These are phyloP conservation scores for Acromyrmex echinatior DNA, from an alignment of 1,140 invertebrate genomes.

Conservation along the genomic window DNA sequence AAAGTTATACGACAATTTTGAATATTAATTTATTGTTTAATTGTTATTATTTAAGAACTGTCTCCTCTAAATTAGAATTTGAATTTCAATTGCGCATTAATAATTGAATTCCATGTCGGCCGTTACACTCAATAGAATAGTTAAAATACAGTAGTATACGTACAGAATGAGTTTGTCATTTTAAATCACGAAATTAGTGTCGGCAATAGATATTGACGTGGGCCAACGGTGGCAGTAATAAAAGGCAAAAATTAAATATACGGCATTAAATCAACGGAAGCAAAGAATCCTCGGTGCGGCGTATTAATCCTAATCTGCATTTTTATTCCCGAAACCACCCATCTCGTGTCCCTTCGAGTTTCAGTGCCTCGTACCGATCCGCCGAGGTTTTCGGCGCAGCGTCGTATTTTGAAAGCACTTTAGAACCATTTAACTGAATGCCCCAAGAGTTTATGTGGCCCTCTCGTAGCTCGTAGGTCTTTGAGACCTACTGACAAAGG, in stretches of 20 bases:
- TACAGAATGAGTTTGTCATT: slow-evolving; percentile 3
- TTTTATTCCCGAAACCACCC: slow-evolving; percentile 75
- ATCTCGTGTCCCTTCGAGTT: slow-evolving; percentile 44
- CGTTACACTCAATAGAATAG: background rate
- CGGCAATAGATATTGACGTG: slow-evolving; percentile 38
- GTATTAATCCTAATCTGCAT: slow-evolving; percentile 78
- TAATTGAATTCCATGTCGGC: background rate
- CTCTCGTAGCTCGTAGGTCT: slow-evolving; percentile 68
- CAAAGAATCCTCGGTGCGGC: slow-evolving; percentile 66
- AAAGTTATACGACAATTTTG: background rate
- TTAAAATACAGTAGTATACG: background rate
- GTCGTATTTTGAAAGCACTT: slow-evolving; percentile 79
- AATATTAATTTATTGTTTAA: background rate
- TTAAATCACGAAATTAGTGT: slow-evolving; percentile 59
- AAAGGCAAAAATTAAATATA: slow-evolving; percentile 60
- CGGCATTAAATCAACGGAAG: slow-evolving; percentile 72
- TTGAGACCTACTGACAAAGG: slow-evolving; percentile 73
- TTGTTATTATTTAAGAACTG: background rate
- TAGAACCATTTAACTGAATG: slow-evolving; percentile 79
- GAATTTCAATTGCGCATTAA: background rate
- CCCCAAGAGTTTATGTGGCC: slow-evolving; percentile 77
- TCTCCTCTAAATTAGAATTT: slow-evolving; percentile 5
- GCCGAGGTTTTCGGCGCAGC: slow-evolving; percentile 64
- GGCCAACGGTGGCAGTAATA: slow-evolving; percentile 29
- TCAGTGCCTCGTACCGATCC: background rate